These are phyloP conservation scores for Stomorhina lunata DNA, from an alignment of 2,888 invertebrate species.

Conservation along the genomic window DNA sequence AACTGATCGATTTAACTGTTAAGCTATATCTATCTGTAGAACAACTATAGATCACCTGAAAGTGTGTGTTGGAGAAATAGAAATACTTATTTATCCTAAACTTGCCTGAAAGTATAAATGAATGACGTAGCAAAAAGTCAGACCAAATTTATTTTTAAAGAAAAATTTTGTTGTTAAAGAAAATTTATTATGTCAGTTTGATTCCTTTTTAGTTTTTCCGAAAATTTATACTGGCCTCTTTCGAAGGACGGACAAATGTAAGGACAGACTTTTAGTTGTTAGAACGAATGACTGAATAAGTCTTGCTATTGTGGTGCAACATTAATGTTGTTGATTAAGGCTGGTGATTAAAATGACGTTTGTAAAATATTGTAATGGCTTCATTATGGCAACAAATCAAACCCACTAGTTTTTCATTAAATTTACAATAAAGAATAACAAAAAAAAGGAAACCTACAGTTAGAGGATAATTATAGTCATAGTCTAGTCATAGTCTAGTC, in stretches of 20 bases:
- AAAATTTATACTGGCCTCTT: slow-evolving; percentile 7
- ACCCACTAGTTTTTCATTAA: slow-evolving; percentile 53
- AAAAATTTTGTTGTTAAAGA: slow-evolving; percentile 22
- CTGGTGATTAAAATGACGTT: slow-evolving; percentile 64
- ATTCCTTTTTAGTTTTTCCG: slow-evolving; percentile 26
- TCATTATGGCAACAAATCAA: slow-evolving; percentile 65
- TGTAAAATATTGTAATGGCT: slow-evolving; percentile 66
- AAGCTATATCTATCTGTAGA: too few relatives aligned
- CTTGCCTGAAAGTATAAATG: slow-evolving; percentile 15
- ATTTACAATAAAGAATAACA: slow-evolving; percentile 7
- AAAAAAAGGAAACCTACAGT: neutral
- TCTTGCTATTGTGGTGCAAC: slow-evolving; percentile 38
- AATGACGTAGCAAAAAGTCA: slow-evolving; percentile 37
- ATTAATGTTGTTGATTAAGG: slow-evolving; percentile 59
- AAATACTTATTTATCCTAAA: too few relatives aligned
- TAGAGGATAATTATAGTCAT: slow-evolving; percentile 1
- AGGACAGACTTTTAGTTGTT: neutral
- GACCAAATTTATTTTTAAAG: slow-evolving; percentile 39
- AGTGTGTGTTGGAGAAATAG: slow-evolving; percentile 9
- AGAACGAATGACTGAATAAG: neutral
- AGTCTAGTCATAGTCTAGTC: too few relatives aligned
- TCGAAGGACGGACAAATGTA: neutral
- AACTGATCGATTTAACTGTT: too few relatives aligned
- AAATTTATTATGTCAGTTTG: slow-evolving; percentile 55
- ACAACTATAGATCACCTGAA: too few relatives aligned